phyloP scores from a whole-genome alignment of 2,888 invertebrate species.

The Heteromyza rotundicornis region DNA sequence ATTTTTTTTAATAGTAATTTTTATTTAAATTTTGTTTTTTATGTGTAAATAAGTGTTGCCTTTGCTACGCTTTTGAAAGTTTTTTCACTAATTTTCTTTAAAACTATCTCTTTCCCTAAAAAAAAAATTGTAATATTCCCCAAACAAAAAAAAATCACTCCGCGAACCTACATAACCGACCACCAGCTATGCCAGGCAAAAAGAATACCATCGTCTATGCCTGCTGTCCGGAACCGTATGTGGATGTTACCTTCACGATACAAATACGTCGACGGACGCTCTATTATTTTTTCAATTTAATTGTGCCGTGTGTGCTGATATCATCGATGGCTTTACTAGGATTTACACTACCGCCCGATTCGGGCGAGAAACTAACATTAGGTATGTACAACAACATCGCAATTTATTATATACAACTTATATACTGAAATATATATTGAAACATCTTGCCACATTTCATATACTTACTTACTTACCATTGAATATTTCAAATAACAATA shows the following conservation, averaged over 20 bases:
- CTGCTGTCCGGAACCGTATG: constrained; percentile 93
- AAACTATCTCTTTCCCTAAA: neutral
- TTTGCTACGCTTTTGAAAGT: constrained; percentile 4
- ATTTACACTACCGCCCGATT: constrained; percentile 96
- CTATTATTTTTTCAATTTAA: constrained; percentile 99
- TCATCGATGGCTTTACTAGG: constrained; percentile 98
- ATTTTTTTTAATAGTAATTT: too few relatives aligned
- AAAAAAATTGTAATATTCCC: neutral
- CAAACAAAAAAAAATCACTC: constrained; percentile 14
- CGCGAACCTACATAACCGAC: too few relatives aligned
- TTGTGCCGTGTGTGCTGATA: constrained; percentile 98
- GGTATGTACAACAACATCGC: constrained; percentile 55
- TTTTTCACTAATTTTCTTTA: neutral
- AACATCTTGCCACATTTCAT: neutral
- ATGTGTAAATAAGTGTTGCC: neutral
- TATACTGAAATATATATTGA: neutral
- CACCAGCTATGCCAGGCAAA: constrained; percentile 86
- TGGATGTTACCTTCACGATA: constrained; percentile 92
- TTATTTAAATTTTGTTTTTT: neutral
- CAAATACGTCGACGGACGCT: constrained; percentile 94
- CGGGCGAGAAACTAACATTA: constrained; percentile 63
- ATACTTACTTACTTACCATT: neutral
- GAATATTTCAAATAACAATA: constrained; percentile 11
- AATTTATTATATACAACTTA: neutral
- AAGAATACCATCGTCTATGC: constrained; percentile 90